phyloP scores from a whole-genome alignment of 2,113 vertebrate species.

The Xiphophorus hellerii region DNA sequence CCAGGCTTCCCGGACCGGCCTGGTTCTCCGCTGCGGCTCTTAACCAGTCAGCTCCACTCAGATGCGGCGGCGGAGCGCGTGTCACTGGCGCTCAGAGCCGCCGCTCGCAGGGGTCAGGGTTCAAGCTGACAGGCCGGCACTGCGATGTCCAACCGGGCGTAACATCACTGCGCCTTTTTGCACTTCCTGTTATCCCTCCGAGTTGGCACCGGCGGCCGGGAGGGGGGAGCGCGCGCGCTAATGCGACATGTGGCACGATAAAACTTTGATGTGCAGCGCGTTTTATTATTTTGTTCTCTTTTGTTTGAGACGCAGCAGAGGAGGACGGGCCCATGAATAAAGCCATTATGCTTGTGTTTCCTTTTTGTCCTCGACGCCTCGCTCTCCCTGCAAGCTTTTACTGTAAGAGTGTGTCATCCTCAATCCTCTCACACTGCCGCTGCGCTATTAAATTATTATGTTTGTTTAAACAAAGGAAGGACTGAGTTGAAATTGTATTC shows the following conservation, averaged over 20 bases:
- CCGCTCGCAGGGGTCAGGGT: conserved; percentile 68
- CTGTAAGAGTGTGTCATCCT: conserved; percentile 43
- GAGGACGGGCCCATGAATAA: conserved; percentile 67
- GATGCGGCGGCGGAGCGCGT: conserved; percentile 59
- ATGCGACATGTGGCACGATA: conserved; percentile 56
- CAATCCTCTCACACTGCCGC: conserved; percentile 43
- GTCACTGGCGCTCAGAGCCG: conserved; percentile 69
- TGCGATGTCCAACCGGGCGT: conserved; percentile 68
- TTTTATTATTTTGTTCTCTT: conserved; percentile 54
- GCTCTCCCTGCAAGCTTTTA: conserved; percentile 44
- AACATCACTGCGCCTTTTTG: conserved; percentile 50
- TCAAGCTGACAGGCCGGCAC: conserved; percentile 69
- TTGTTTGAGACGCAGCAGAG: conserved; percentile 29
- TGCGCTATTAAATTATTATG: conserved; percentile 18
- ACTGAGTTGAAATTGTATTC: neutral
- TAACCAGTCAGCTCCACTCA: conserved; percentile 77
- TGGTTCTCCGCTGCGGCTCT: conserved; percentile 67
- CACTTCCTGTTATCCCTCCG: conserved; percentile 64
- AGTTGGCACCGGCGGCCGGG: conserved; percentile 25
- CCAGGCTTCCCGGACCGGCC: conserved; percentile 51
- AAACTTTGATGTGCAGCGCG: conserved; percentile 66
- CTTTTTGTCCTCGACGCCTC: conserved; percentile 51
- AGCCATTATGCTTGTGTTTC: conserved; percentile 48
- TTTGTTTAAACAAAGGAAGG: conserved; percentile 14
- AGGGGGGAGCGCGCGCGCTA: conserved; percentile 34